Conservation (phyloP, 2,888 invertebrate species). For the Hypomecis punctinalis region DNA sequence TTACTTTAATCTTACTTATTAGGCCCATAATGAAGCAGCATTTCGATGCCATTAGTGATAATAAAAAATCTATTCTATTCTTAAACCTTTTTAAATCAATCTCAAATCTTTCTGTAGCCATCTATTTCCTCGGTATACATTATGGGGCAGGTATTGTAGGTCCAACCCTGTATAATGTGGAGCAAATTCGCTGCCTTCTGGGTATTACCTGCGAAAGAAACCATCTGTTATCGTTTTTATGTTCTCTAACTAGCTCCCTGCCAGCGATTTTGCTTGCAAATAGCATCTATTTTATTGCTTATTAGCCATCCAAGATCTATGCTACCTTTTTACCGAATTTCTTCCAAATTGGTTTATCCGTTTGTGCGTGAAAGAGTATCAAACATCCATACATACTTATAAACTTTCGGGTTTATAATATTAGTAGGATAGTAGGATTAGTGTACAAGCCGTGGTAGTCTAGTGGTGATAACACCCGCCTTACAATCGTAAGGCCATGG, state of each 20-base stretch:
- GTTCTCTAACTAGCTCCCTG: slow-evolving; percentile 7
- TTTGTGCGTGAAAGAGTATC: too few species aligned
- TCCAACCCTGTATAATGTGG: slow-evolving; percentile 30
- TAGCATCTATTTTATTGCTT: not conserved
- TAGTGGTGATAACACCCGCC: too few species aligned
- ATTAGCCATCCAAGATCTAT: not conserved
- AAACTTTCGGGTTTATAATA: too few species aligned
- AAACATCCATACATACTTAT: too few species aligned
- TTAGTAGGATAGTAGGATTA: too few species aligned
- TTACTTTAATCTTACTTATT: too few species aligned
- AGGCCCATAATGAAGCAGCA: too few species aligned
- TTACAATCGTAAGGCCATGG: too few species aligned
- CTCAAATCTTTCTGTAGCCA: not conserved
- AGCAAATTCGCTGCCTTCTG: slow-evolving; percentile 30
- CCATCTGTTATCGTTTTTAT: slow-evolving; percentile 28
- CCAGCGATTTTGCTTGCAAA: not conserved
- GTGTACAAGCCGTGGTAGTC: too few species aligned
- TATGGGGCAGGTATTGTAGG: slow-evolving; percentile 30
- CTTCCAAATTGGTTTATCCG: too few species aligned
- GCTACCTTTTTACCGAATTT: too few species aligned
- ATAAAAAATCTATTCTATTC: not conserved
- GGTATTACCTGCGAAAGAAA: slow-evolving; percentile 30
- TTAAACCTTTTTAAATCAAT: not conserved
- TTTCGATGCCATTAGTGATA: too few species aligned
- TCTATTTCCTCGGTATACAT: slow-evolving; percentile 7